phyloP scores from a whole-genome alignment of 2,113 vertebrate genomes.

The Globicephala melas region DNA sequence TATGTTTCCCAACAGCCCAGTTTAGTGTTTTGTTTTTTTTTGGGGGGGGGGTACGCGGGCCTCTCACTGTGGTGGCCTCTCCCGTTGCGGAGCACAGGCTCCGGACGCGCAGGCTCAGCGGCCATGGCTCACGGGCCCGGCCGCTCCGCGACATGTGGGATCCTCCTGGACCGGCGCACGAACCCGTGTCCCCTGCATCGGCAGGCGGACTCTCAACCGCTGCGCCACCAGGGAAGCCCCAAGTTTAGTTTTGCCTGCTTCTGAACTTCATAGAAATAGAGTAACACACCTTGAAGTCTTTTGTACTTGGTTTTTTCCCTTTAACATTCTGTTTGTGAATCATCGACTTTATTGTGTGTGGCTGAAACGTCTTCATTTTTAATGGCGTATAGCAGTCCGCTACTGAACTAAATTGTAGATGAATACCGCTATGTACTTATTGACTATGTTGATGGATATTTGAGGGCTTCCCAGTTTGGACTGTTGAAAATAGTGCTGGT shows the following conservation, averaged over 20 bases:
- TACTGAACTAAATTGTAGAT: neutral
- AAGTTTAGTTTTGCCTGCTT: neutral
- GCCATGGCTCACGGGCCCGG: too few species aligned
- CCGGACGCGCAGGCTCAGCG: too few species aligned
- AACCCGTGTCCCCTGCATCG: too few species aligned
- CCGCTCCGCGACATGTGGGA: too few species aligned
- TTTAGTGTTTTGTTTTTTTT: neutral
- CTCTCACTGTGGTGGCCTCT: too few species aligned
- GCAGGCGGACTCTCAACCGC: too few species aligned
- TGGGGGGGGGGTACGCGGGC: too few species aligned
- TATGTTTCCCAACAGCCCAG: neutral
- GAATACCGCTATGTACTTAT: neutral
- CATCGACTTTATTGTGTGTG: neutral
- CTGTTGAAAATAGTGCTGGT: neutral
- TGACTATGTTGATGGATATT: neutral
- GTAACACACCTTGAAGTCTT: neutral
- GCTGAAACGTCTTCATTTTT: neutral
- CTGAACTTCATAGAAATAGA: neutral
- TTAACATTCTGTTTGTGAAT: neutral
- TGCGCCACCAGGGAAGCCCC: too few species aligned
- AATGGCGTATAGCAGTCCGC: neutral
- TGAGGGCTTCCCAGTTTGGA: neutral
- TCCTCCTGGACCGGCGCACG: too few species aligned
- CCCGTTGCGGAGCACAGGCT: too few species aligned
- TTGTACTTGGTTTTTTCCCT: neutral